Conservation (phyloP, 2,888 invertebrate species). For the Xestia sexstrigata region DNA sequence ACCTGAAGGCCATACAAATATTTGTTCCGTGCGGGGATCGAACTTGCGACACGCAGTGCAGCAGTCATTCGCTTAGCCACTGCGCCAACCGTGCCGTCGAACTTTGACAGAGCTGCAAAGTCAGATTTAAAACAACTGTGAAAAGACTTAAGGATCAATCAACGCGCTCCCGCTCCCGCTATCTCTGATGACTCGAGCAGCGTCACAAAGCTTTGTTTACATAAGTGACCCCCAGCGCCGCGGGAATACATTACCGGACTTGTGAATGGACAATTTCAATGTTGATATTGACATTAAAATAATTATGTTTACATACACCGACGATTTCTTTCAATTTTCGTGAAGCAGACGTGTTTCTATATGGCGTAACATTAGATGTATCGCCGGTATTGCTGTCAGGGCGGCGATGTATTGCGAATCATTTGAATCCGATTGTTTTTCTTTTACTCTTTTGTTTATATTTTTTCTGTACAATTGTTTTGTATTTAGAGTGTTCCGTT, state of each 20-base stretch:
- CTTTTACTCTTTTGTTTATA: constrained; percentile 23
- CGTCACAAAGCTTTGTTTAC: constrained; percentile 76
- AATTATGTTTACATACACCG: constrained; percentile 79
- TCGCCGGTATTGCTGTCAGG: not conserved
- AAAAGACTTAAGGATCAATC: not conserved
- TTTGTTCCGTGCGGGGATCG: not conserved
- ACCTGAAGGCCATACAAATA: not conserved
- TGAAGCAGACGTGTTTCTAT: constrained; percentile 48
- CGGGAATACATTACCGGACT: constrained; percentile 84
- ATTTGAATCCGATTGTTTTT: constrained; percentile 11
- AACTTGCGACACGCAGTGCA: not conserved
- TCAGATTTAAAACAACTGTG: not conserved
- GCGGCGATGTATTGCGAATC: constrained; percentile 34
- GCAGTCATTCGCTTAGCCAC: not conserved
- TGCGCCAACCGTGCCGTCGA: not conserved
- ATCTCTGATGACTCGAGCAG: constrained; percentile 46
- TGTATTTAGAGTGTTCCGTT: constrained; percentile 17
- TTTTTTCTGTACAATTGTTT: constrained; percentile 12
- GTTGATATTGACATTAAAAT: constrained; percentile 84
- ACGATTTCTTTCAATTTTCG: constrained; percentile 66
- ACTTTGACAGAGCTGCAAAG: not conserved
- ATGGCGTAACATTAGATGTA: constrained; percentile 41
- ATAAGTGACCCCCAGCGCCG: constrained; percentile 74
- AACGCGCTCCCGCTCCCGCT: constrained; percentile 37
- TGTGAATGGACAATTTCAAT: constrained; percentile 84